A percentile compares a stretch with the other conserved stretches of the same genome.
Conservation (phyloP, 2,888 invertebrate genomes). For the Pseudococcus viburni region DNA sequence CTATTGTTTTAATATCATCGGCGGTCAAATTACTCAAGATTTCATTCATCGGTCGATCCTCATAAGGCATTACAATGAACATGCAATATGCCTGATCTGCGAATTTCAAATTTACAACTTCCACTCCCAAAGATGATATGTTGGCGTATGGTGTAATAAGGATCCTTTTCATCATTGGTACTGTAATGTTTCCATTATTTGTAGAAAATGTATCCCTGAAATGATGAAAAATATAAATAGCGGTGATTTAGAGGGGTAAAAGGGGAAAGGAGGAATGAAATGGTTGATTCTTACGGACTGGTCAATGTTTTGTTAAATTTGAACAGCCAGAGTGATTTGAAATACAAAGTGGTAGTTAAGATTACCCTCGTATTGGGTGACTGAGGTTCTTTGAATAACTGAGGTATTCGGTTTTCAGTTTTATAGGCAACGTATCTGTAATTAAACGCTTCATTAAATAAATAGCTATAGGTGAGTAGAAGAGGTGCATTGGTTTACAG, state of each 20-base stretch:
- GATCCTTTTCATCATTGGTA: neutral
- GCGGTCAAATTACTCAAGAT: neutral
- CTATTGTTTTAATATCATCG: neutral
- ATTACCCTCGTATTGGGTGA: neutral
- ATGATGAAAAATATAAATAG: neutral
- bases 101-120: neutral
- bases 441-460: neutral
- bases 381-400: constrained; percentile 8
- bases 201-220: neutral
- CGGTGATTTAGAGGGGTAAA: too few species aligned
- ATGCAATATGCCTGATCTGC: neutral
- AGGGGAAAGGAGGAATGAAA: neutral
- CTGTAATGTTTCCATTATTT: neutral
- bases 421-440: constrained; percentile 19
- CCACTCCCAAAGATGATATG: neutral
- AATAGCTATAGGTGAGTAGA: too few species aligned
- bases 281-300: neutral
- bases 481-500: too few species aligned
- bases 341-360: neutral
- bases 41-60: neutral
- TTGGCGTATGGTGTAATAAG: neutral
- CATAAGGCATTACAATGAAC: neutral
- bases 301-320: constrained; percentile 15
- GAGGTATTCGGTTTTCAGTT: neutral
- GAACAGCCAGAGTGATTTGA: neutral